Conservation (phyloP, 2,888 invertebrate species). For the Malthinus seriepunctatus region DNA sequence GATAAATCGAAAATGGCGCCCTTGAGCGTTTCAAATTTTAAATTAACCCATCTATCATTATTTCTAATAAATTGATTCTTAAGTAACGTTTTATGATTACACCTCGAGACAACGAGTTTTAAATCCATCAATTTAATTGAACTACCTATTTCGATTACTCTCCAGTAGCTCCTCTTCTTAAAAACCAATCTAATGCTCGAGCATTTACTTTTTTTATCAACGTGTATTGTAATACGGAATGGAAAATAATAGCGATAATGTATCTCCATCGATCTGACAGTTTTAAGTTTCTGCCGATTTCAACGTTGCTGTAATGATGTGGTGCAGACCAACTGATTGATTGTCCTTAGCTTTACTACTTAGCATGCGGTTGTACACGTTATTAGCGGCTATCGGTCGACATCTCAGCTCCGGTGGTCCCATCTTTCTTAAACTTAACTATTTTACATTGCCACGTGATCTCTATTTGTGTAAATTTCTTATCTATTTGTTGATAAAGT, state of each 20-base stretch:
- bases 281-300: slow-evolving; percentile 33
- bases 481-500: slow-evolving; percentile 3
- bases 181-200: slow-evolving; percentile 10
- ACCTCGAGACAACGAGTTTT: slow-evolving; percentile 13
- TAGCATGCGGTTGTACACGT: slow-evolving; percentile 50
- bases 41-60: slow-evolving; percentile 4
- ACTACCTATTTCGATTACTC: slow-evolving; percentile 14
- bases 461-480: slow-evolving; percentile 11
- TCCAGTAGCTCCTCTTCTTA: slow-evolving; percentile 13
- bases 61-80: slow-evolving; percentile 7
- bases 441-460: slow-evolving; percentile 17
- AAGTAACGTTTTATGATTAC: slow-evolving; percentile 8
- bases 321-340: slow-evolving; percentile 45
- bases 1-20: not conserved
- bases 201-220: slow-evolving; percentile 14
- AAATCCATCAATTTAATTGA: slow-evolving; percentile 22
- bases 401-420: slow-evolving; percentile 49
- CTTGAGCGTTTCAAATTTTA: not conserved
- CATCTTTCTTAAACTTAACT: slow-evolving; percentile 37
- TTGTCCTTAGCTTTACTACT: slow-evolving; percentile 47
- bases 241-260: slow-evolving; percentile 26
- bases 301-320: slow-evolving; percentile 36
- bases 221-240: slow-evolving; percentile 12
- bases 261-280: slow-evolving; percentile 28
- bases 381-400: slow-evolving; percentile 51